Conservation (phyloP, 2,888 invertebrate genomes). For the Monopis laevigella region DNA sequence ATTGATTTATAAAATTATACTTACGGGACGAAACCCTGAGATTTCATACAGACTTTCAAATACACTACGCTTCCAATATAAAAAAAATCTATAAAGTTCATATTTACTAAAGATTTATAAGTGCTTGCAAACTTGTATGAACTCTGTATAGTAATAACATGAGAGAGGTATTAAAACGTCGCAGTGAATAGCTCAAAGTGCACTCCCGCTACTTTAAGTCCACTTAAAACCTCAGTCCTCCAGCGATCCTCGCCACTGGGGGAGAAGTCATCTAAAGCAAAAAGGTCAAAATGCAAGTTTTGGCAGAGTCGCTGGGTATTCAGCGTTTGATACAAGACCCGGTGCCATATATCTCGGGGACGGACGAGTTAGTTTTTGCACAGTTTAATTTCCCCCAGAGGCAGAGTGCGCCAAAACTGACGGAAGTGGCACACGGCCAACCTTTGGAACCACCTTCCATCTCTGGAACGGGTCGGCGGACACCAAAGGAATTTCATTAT, state of each 20-base stretch:
- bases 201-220: not conserved
- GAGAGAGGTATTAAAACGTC: no score
- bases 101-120: no score
- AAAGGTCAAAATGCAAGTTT: slow-evolving; percentile 19
- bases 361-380: slow-evolving; percentile 26
- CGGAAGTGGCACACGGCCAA: slow-evolving; percentile 45
- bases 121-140: no score
- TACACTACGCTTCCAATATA: no score
- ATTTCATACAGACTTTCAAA: no score
- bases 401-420: slow-evolving; percentile 31
- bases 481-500: slow-evolving; percentile 51
- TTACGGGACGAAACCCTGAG: no score
- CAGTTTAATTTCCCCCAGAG: slow-evolving; percentile 25
- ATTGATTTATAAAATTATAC: no score
- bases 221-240: not conserved
- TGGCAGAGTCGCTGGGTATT: slow-evolving; percentile 12
- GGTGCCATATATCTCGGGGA: slow-evolving; percentile 21
- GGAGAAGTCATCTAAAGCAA: slow-evolving; percentile 16
- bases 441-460: slow-evolving; percentile 25
- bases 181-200: no score
- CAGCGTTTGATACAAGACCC: slow-evolving; percentile 22
- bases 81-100: no score
- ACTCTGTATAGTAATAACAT: no score
- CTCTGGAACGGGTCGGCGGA: slow-evolving; percentile 30
- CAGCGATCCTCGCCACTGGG: slow-evolving; percentile 3